Evolutionary conservation across 1,140 invertebrate species (phyloP).

Genomic region (Drosophila biarmipes): DNA sequence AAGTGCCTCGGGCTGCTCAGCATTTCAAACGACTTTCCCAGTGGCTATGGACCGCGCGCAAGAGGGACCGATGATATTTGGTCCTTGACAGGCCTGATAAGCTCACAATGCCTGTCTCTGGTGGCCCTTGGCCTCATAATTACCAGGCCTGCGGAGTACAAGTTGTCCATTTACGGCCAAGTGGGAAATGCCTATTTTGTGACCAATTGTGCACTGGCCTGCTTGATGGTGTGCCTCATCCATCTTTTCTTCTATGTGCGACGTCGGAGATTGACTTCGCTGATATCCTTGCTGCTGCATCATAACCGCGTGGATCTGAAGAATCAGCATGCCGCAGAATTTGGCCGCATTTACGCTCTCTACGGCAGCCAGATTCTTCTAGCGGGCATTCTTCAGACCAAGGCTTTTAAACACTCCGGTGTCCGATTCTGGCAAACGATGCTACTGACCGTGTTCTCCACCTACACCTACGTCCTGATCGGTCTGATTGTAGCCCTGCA

Average conservation of each 20-base stretch:
- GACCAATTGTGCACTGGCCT: constrained; percentile 35
- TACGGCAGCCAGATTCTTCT: constrained; percentile 19
- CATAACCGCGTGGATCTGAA: constrained; percentile 33
- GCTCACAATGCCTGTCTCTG: constrained; percentile 24
- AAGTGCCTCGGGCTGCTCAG: constrained; percentile 57
- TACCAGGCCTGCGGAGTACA: neutral
- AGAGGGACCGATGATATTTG: constrained; percentile 20
- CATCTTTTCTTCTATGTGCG: constrained; percentile 48
- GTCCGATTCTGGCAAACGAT: neutral
- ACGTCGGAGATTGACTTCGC: constrained; percentile 13
- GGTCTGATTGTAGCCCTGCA: constrained; percentile 49
- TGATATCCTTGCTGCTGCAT: constrained; percentile 38
- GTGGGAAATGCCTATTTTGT: constrained; percentile 55
- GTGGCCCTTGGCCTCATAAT: constrained; percentile 10
- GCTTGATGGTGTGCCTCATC: constrained; percentile 45
- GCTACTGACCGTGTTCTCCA: constrained; percentile 12
- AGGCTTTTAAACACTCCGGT: neutral
- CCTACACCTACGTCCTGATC: constrained; percentile 38
- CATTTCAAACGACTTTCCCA: constrained; percentile 12
- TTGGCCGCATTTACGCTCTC: constrained; percentile 12
- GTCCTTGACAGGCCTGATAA: constrained; percentile 19
- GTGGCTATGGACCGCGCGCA: neutral
- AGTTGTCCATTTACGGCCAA: constrained; percentile 3
- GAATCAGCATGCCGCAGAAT: constrained; percentile 16
- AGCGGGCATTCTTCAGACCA: neutral